phyloP scores from a whole-genome alignment of 2,797 vertebrate genomes.

The Coregonus ussuriensis region DNA sequence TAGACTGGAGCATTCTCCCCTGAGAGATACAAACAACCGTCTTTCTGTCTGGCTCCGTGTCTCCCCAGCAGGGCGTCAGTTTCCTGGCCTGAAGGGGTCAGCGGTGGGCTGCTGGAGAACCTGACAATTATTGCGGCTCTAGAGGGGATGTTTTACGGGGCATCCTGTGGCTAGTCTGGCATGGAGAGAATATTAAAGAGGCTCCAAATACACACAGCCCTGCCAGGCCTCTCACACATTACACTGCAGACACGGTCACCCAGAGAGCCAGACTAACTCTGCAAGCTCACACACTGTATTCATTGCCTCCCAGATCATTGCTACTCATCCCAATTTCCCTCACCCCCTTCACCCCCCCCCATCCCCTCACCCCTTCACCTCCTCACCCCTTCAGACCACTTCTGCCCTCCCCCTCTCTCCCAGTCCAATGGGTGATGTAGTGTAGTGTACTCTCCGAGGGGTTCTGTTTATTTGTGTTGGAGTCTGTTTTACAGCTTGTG shows the following conservation, averaged over 20 bases:
- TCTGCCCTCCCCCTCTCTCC: constrained; percentile 15
- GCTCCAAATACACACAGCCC: constrained; percentile 54
- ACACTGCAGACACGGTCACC: constrained; percentile 50
- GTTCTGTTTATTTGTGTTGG: constrained; percentile 84
- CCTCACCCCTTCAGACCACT: background rate
- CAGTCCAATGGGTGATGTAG: constrained; percentile 76
- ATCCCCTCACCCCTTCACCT: background rate
- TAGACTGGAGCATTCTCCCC: constrained; percentile 2
- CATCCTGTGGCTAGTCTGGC: constrained; percentile 69
- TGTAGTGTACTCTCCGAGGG: constrained; percentile 72
- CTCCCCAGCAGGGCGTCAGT: constrained; percentile 63
- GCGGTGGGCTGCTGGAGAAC: constrained; percentile 63
- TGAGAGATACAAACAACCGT: constrained; percentile 41
- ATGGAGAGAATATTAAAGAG: constrained; percentile 54
- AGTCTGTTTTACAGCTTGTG: constrained; percentile 82
- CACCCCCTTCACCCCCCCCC: background rate
- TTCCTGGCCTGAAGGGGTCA: constrained; percentile 77
- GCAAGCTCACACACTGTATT: constrained; percentile 25
- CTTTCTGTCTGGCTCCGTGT: constrained; percentile 46
- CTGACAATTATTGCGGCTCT: constrained; percentile 62
- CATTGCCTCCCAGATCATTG: too few species aligned
- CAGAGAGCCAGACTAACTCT: constrained; percentile 50
- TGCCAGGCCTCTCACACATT: constrained; percentile 62
- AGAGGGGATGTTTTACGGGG: constrained; percentile 60
- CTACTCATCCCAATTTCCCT: background rate